These are phyloP conservation scores for Drosophila colorata DNA, from an alignment of 2,888 invertebrate genomes.

Conservation along the genomic window DNA sequence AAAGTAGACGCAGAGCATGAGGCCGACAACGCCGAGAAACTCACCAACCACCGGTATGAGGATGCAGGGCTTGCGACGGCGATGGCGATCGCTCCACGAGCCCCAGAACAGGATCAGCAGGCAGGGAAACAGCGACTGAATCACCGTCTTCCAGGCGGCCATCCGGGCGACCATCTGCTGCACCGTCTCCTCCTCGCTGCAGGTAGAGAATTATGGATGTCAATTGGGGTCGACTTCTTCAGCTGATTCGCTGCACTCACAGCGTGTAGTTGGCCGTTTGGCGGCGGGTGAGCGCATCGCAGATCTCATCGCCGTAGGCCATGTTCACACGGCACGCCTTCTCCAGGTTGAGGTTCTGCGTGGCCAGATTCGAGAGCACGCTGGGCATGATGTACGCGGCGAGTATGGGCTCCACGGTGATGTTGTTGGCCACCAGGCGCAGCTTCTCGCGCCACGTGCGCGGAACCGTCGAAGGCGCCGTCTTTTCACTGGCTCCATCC, in stretches of 20 bases:
- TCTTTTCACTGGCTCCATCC: conserved; percentile 15
- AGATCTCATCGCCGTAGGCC: conserved; percentile 89
- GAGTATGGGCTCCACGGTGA: conserved; percentile 89
- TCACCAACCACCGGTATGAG: conserved; percentile 93
- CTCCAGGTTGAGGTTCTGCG: conserved; percentile 93
- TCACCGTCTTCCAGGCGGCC: conserved; percentile 94
- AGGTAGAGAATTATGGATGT: conserved; percentile 33
- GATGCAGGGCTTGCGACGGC: conserved; percentile 89
- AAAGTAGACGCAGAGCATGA: conserved; percentile 92
- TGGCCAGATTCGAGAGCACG: conserved; percentile 90
- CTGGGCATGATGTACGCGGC: conserved; percentile 89
- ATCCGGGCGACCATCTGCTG: conserved; percentile 92
- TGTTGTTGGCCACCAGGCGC: conserved; percentile 86
- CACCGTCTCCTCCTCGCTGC: conserved; percentile 88
- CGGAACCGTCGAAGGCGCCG: conserved; percentile 7
- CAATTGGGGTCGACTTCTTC: too few species aligned
- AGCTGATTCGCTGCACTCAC: conserved; percentile 81
- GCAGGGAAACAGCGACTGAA: conserved; percentile 93
- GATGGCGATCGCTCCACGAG: conserved; percentile 89
- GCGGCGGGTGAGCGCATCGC: conserved; percentile 91
- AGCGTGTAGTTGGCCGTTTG: conserved; percentile 87
- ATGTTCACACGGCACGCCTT: conserved; percentile 95
- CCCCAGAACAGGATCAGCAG: conserved; percentile 93
- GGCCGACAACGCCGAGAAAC: conserved; percentile 91
- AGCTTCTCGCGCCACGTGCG: conserved; percentile 85